Evolutionary conservation across 2,888 invertebrate species (phyloP).

Genomic region (Drosophila neoperkinsi): DNA sequence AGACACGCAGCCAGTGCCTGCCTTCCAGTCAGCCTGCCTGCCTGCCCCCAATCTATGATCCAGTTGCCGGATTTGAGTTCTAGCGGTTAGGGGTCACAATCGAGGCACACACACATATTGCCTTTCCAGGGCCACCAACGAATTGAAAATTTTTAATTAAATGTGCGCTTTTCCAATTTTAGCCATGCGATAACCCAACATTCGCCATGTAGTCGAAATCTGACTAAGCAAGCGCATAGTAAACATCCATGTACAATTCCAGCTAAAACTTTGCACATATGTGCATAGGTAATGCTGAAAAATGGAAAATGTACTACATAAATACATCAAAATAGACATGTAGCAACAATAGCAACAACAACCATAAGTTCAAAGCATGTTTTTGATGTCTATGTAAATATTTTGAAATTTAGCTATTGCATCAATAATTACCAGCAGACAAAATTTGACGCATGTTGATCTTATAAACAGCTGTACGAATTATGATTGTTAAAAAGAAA

Average conservation of each 20-base stretch:
- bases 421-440: slow-evolving; percentile 31
- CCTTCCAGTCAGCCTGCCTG: background rate
- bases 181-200: slow-evolving; percentile 53
- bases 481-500: slow-evolving; percentile 18
- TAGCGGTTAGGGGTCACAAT: slow-evolving; percentile 1
- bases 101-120: slow-evolving; percentile 1
- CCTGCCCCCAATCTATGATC: slow-evolving; percentile 11
- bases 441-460: slow-evolving; percentile 48
- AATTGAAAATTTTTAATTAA: slow-evolving; percentile 65
- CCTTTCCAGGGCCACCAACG: slow-evolving; percentile 32
- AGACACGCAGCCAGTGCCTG: slow-evolving; percentile 46
- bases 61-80: slow-evolving; percentile 8
- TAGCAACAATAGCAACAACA: slow-evolving; percentile 13
- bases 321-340: slow-evolving; percentile 44
- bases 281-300: slow-evolving; percentile 8
- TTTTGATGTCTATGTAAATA: slow-evolving; percentile 46
- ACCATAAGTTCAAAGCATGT: slow-evolving; percentile 56
- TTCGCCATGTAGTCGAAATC: slow-evolving; percentile 33
- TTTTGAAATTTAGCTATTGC: slow-evolving; percentile 49
- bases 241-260: slow-evolving; percentile 8
- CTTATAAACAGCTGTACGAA: slow-evolving; percentile 42
- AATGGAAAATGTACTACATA: slow-evolving; percentile 33
- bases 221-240: slow-evolving; percentile 20
- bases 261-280: slow-evolving; percentile 38
- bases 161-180: slow-evolving; percentile 57